These are phyloP conservation scores for Trichoplusia ni DNA, from an alignment of 1,140 invertebrate species.

Conservation along the genomic window DNA sequence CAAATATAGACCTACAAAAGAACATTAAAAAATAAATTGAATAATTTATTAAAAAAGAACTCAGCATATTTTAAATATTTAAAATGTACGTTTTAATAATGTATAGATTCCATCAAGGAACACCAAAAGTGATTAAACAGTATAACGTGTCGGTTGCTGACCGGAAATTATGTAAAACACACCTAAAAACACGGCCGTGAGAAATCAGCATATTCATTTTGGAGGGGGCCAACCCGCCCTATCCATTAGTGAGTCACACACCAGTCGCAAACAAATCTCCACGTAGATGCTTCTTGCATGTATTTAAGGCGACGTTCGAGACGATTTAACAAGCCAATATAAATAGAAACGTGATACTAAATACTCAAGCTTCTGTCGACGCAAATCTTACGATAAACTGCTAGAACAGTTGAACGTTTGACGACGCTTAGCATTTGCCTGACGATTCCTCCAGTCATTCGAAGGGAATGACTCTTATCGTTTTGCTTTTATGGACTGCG, in stretches of 20 bases:
- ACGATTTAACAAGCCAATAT: slow-evolving; percentile 40
- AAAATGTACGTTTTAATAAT: not conserved
- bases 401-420: slow-evolving; percentile 38
- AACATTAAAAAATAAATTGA: too few relatives aligned
- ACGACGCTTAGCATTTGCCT: slow-evolving; percentile 53
- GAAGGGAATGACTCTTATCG: slow-evolving; percentile 67
- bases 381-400: slow-evolving; percentile 60
- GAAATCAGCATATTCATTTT: slow-evolving; percentile 76
- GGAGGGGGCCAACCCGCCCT: slow-evolving; percentile 61
- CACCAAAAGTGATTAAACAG: slow-evolving; percentile 19
- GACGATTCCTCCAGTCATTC: slow-evolving; percentile 67
- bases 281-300: slow-evolving; percentile 63
- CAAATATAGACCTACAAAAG: too few relatives aligned
- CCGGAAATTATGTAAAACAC: slow-evolving; percentile 78
- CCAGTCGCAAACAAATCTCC: slow-evolving; percentile 62
- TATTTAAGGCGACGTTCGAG: slow-evolving; percentile 59
- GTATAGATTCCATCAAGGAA: not conserved
- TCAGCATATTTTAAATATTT: too few relatives aligned
- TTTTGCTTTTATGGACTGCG: slow-evolving; percentile 67
- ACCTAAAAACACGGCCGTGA: slow-evolving; percentile 70
- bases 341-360: slow-evolving; percentile 58
- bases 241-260: slow-evolving; percentile 71
- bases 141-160: slow-evolving; percentile 57
- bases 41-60: too few relatives aligned
- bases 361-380: slow-evolving; percentile 47